A percentile compares a stretch with the other conserved stretches of the same genome.
phyloP scores from a whole-genome alignment of 64 coral and sea anemone genomes.

The Porites australiensis region DNA sequence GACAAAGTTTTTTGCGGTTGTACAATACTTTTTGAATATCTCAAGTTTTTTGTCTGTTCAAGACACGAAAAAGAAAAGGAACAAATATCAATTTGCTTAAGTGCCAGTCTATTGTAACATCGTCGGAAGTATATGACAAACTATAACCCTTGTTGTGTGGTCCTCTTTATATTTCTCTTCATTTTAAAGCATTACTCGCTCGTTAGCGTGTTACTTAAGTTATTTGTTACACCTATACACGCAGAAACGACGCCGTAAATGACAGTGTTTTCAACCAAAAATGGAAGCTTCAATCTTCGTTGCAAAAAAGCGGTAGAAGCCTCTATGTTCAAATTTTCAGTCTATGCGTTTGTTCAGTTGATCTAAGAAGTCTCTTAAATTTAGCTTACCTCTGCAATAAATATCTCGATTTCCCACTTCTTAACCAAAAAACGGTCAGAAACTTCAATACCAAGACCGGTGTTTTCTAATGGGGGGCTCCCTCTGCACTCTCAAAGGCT shows the following conservation, averaged over 20 bases:
- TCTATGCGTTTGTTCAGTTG: conserved; percentile 8
- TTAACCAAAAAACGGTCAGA: background rate
- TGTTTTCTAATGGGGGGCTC: no score
- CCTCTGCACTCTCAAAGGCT: background rate
- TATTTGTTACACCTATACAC: no score
- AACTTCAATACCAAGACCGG: no score
- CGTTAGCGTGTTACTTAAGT: no score
- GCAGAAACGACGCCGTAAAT: no score
- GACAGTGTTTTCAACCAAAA: background rate
- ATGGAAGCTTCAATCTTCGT: background rate
- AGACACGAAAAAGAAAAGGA: background rate
- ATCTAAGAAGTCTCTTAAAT: background rate
- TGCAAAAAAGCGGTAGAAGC: background rate
- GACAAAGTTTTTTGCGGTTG: background rate
- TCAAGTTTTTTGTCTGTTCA: background rate
- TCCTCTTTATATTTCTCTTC: background rate
- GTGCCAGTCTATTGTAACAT: background rate
- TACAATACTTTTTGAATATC: background rate
- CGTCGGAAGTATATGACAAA: conserved; percentile 4
- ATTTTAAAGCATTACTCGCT: background rate
- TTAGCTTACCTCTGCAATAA: background rate
- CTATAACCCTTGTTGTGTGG: background rate
- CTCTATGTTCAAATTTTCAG: background rate
- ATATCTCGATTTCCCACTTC: background rate
- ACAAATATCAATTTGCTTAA: background rate